These are phyloP conservation scores for Chymomyza caudatula DNA, from an alignment of 2,888 invertebrate genomes.

Conservation along the genomic window DNA sequence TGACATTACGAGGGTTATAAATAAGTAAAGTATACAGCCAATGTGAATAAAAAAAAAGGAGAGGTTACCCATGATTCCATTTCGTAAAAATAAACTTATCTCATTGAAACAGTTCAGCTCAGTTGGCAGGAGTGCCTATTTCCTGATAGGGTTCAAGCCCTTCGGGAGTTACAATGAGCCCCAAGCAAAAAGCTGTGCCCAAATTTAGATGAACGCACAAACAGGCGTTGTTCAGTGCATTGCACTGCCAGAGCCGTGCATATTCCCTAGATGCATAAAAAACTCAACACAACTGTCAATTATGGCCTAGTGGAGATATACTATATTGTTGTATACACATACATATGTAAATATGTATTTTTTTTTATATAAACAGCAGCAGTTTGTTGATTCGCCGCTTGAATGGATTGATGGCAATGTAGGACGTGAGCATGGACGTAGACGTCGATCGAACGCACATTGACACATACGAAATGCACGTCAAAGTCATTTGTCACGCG, in stretches of 20 bases:
- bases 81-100: background rate
- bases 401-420: constrained; percentile 55
- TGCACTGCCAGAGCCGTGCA: constrained; percentile 38
- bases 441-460: constrained; percentile 1
- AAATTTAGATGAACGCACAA: constrained; percentile 49
- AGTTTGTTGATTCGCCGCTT: constrained; percentile 54
- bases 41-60: background rate
- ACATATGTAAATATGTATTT: constrained; percentile 10
- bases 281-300: constrained; percentile 63
- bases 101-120: too few relatives aligned
- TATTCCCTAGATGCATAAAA: constrained; percentile 34
- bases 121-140: too few relatives aligned
- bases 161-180: constrained; percentile 62
- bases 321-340: constrained; percentile 5
- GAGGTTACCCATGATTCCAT: background rate
- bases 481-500: constrained; percentile 72
- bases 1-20: constrained; percentile 8
- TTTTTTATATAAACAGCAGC: constrained; percentile 53
- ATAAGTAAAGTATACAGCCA: background rate
- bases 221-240: constrained; percentile 39
- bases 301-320: constrained; percentile 50
- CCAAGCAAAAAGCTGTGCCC: constrained; percentile 59
- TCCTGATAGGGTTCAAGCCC: constrained; percentile 40
- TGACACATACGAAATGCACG: constrained; percentile 55
- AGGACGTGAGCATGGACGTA: constrained; percentile 28